Evolutionary conservation across 2,113 vertebrate species (phyloP), one percentile per base, ranked within the genome.

Genomic region (Nerophis lumbriciformis): DNA sequence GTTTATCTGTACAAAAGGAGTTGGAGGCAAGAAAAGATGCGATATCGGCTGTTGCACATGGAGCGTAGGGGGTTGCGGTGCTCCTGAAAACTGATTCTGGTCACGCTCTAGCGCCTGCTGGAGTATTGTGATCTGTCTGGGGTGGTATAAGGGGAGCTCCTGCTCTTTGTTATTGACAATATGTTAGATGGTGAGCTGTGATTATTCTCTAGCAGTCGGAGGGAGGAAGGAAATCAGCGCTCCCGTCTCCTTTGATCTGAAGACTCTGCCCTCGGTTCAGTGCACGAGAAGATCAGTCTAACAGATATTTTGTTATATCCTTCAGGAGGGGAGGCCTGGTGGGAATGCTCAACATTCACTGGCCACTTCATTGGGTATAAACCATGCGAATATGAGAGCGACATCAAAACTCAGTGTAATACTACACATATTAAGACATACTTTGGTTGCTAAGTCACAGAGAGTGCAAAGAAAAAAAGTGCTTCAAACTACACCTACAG

Each of bases 121-220:
- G 75, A 78, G 72, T 77, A 67, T 57, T 81, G 76, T 73, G 77
- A 81, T 78, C 71, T 71, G 68, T 83, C 73, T 78, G 65, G 62
- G 48, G 59, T 14, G 59, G 11, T 69, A 71, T 65, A 63, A 55
- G 66, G 47, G 67, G 61, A 68, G 62, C 71, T 75, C 61, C 61
- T 69, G 71, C 62, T 78, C 76, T 61, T 63, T 77, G 72, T 72
- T 85, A 90, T 84, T 85, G 86, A 82, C 83, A 79, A 71, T 81
- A 69, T 82, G 81, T 81, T 87, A 75, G 83, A 87, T 82, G 72
- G 71, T 73, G 65, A 78, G 47, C 75, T 52, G 55, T 71, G 77
- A 83, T 84, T 74, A 82, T 71, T 87, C 76, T 59, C 73, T 64
- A 44, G 68, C 63, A 73, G 77, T 74, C 62, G 65, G 51, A 67